Conservation (phyloP, 2,797 vertebrate species). For the Helarctos malayanus region DNA sequence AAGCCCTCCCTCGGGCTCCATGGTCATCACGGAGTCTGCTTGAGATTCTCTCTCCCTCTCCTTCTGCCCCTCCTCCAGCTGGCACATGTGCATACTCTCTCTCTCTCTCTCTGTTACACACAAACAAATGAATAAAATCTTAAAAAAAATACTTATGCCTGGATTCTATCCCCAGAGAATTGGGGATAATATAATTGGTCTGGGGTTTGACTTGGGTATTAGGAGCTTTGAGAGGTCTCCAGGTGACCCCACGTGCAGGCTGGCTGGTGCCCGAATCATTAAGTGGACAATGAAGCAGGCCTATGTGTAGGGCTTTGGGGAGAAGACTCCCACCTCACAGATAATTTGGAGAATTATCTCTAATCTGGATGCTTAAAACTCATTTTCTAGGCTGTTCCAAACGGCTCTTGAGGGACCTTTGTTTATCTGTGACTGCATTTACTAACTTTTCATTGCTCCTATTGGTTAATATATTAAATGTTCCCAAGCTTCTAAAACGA, state of each 20-base stretch:
- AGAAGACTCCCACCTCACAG: background rate
- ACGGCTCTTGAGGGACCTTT: background rate
- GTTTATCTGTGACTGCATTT: background rate
- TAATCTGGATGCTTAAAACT: background rate
- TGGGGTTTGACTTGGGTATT: background rate
- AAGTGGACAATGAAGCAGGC: background rate
- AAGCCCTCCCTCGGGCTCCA: background rate
- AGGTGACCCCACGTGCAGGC: background rate
- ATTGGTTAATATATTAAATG: background rate
- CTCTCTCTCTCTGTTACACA: background rate
- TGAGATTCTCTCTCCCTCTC: background rate
- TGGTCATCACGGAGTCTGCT: background rate
- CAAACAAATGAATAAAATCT: background rate
- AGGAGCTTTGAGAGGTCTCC: background rate
- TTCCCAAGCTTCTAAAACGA: background rate
- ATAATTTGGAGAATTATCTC: conserved; percentile 45
- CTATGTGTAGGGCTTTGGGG: background rate
- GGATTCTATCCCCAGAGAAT: background rate
- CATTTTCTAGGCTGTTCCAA: background rate
- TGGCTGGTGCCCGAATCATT: background rate
- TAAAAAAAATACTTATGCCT: background rate
- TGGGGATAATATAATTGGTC: background rate
- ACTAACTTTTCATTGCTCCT: background rate
- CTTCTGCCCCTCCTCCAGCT: background rate
- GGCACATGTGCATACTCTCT: background rate